Base-by-base conservation (phyloP, 1,140 invertebrate species). In the Himalopsyche phryganea region DNA sequence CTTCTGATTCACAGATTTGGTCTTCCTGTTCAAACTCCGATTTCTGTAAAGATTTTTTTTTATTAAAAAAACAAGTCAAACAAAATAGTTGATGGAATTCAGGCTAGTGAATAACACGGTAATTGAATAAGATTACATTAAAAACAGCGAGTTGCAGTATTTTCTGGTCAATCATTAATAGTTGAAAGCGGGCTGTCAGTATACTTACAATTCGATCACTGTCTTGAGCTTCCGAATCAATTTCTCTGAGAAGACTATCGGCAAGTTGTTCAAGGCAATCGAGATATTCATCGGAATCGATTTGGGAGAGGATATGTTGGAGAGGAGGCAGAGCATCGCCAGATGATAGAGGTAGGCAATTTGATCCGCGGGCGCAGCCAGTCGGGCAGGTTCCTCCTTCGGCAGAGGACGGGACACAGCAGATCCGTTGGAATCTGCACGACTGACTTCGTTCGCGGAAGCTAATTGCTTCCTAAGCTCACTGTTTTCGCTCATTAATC, bases 321-420 rank as follows among this genome's bases (percentile, higher is more conserved):
- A 90, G 80, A 89, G 86, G 79, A 89, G 85, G 81, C 83, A 89
- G 66, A 86, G 82, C 65, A 84, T 80, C 71, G 88, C 74, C 69
- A 89, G 83, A 77, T 83, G 85, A 79, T 80, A 74, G 9, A 88
- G 80, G 35, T 81, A 76, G 5, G 40, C 28, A 6, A 32, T 10
- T 11, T 13, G 19, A 13, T 41, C 20, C 68, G 78, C 74, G 61
- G 67, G 71, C 65, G 75, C 69, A 69, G 80, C 76, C 84, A 81
- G 74, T 72, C 81, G 79, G 76, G 77, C 78, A 78, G 75, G 76
- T 75, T 79, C 80, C 81, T 85, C 89, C 88, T 90, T 81, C 89
- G 81, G 89, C 86, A 83, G 89, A 90, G 88, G 88, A 82, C 80
- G 73, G 83, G 87, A 89, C 82, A 79, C 88, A 80, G 88, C 85